Conservation (phyloP, 2,888 invertebrate genomes). For the Drosophila fulvimacula region DNA sequence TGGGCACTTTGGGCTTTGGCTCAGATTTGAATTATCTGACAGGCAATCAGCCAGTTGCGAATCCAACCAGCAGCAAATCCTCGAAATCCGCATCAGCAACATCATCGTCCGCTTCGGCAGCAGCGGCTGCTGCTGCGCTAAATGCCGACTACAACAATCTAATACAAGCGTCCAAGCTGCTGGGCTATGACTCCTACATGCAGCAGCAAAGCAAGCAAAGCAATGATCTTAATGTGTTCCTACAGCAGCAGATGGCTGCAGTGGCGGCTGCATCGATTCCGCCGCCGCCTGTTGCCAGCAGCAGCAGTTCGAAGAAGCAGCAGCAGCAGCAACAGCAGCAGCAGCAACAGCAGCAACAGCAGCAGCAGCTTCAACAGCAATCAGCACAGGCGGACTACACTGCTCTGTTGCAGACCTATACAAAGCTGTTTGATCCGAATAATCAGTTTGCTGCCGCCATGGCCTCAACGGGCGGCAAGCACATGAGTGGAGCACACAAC, state of each 20-base stretch:
- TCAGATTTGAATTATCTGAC: conserved; percentile 83
- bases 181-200: conserved; percentile 84
- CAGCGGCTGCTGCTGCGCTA: conserved; percentile 78
- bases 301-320: conserved; percentile 66
- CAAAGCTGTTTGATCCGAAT: conserved; percentile 83
- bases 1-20: conserved; percentile 83
- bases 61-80: conserved; percentile 60
- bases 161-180: conserved; percentile 83
- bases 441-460: conserved; percentile 80
- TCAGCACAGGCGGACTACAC: conserved; percentile 82
- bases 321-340: conserved; percentile 62
- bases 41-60: conserved; percentile 50
- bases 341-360: conserved; percentile 65
- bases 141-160: conserved; percentile 83
- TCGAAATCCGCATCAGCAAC: conserved; percentile 55
- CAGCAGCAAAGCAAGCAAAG: conserved; percentile 82
- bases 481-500: conserved; percentile 75
- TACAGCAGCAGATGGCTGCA: conserved; percentile 84
- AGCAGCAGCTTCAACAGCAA: conserved; percentile 68
- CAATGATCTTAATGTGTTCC: conserved; percentile 82
- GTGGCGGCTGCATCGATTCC: conserved; percentile 78
- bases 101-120: conserved; percentile 59
- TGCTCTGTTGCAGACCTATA: conserved; percentile 83
- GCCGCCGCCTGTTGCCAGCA: conserved; percentile 61
- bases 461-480: conserved; percentile 62